phyloP scores from a whole-genome alignment of 2,888 invertebrate species.

The Hybos culiciformis region DNA sequence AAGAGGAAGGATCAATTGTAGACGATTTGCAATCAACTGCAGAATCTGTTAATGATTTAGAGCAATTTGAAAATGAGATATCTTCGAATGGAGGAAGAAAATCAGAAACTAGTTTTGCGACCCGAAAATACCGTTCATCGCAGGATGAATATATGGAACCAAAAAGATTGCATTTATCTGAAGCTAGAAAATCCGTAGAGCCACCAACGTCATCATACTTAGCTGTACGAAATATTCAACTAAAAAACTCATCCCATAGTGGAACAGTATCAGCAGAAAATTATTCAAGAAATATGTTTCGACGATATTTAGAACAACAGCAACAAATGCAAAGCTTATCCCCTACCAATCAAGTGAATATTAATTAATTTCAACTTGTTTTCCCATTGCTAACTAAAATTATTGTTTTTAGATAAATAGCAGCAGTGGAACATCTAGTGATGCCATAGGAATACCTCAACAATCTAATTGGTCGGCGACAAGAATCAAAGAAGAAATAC shows the following conservation, averaged over 20 bases:
- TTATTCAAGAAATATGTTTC: too few relatives aligned
- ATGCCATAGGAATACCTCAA: conserved; percentile 8
- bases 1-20: conserved; percentile 2
- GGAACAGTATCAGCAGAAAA: too few relatives aligned
- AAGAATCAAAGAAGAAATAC: not conserved
- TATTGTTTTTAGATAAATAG: conserved; percentile 16
- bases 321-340: not conserved
- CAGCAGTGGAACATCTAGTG: conserved; percentile 10
- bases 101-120: too few relatives aligned
- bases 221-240: conserved; percentile 1
- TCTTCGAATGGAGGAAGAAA: too few relatives aligned
- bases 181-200: not conserved
- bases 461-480: conserved; percentile 10
- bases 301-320: not conserved
- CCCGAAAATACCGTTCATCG: too few relatives aligned
- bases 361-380: conserved; percentile 6
- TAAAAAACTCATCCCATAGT: too few relatives aligned
- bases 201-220: not conserved
- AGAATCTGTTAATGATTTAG: not conserved
- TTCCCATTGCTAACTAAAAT: conserved; percentile 1
- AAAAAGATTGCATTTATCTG: not conserved
- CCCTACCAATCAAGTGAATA: too few relatives aligned
- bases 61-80: conserved; percentile 1
- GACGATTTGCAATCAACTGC: conserved; percentile 1
- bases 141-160: not conserved